Evolutionary conservation across 2,797 vertebrate species (phyloP).

Genomic region (Emydoidea blandingii): DNA sequence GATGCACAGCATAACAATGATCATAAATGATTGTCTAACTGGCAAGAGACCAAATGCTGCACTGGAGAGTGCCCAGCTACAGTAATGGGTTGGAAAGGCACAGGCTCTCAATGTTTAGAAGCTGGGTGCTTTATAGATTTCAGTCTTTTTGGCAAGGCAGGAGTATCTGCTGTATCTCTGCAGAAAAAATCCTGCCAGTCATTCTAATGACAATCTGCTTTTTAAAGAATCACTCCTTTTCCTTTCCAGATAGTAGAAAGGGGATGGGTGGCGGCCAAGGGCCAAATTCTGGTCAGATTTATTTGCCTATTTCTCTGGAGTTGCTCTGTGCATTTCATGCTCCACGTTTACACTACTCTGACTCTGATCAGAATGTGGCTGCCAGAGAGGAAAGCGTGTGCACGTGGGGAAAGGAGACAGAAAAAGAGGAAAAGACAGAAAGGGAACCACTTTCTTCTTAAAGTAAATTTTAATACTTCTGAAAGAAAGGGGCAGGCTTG

Average conservation of each 20-base stretch:
- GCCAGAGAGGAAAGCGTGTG: background rate
- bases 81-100: background rate
- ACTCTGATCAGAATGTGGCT: background rate
- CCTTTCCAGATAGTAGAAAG: slow-evolving; percentile 10
- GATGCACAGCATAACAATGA: slow-evolving; percentile 34
- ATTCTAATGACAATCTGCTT: background rate
- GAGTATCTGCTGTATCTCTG: background rate
- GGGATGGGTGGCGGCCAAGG: background rate
- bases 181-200: background rate
- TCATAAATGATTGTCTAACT: slow-evolving; percentile 8
- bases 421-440: background rate
- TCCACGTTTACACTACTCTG: background rate
- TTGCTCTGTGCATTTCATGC: background rate
- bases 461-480: background rate
- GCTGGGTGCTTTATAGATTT: background rate
- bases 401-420: background rate
- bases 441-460: background rate
- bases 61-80: background rate
- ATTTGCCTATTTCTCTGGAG: background rate
- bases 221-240: slow-evolving; percentile 30
- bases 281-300: background rate
- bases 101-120: background rate
- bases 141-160: slow-evolving; percentile 2
- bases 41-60: background rate
- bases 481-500: no score